Conservation (phyloP, 2,888 invertebrate genomes). For the Plutella xylostella region DNA sequence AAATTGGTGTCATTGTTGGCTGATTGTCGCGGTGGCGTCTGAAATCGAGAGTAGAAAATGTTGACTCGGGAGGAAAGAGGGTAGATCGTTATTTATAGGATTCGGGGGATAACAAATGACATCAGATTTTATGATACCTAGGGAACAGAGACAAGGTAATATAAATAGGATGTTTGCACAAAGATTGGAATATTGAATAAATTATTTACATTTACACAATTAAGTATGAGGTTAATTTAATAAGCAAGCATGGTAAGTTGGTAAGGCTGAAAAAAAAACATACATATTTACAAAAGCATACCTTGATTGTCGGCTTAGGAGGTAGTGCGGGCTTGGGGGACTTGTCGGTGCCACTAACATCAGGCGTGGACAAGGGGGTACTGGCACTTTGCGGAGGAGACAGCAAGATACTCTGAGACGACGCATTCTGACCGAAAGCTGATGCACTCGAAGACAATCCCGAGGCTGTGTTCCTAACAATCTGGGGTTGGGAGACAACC, state of each 20-base stretch:
- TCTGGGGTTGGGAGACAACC: constrained; percentile 54
- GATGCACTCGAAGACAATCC: constrained; percentile 60
- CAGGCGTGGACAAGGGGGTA: constrained; percentile 69
- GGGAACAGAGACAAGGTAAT: too few species aligned
- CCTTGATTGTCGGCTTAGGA: constrained; percentile 82
- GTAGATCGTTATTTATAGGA: too few species aligned
- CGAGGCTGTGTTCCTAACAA: constrained; percentile 62
- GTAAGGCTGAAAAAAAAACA: background rate
- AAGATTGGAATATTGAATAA: too few species aligned
- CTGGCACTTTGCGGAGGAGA: constrained; percentile 74
- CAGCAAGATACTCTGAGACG: constrained; percentile 56
- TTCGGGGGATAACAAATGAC: too few species aligned
- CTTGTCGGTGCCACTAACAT: constrained; percentile 64
- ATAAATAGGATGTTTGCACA: too few species aligned
- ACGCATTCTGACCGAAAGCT: constrained; percentile 49
- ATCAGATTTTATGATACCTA: too few species aligned
- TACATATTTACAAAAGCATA: constrained; percentile 22
- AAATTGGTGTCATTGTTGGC: constrained; percentile 48
- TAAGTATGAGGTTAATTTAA: too few species aligned
- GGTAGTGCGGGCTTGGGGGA: constrained; percentile 82
- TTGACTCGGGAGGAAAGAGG: too few species aligned
- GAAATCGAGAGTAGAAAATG: too few species aligned
- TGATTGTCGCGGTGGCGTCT: constrained; percentile 66
- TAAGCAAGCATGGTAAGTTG: too few species aligned
- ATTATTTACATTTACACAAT: too few species aligned